Evolutionary conservation across 2,797 vertebrate genomes (phyloP).

Genomic region (Brachyalestes nurse): DNA sequence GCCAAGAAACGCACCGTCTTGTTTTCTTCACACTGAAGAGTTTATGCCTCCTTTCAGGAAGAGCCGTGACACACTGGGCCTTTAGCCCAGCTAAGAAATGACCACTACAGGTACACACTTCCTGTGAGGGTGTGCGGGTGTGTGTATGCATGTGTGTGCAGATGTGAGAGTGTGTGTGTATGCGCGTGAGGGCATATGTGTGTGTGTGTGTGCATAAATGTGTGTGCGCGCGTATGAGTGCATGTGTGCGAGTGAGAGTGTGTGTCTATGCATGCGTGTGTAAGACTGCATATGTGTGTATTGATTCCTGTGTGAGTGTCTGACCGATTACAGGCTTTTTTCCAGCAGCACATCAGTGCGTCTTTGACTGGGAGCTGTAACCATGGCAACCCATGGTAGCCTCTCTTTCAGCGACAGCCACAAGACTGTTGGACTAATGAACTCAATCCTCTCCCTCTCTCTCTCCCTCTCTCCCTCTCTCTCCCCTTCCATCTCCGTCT

Average conservation of each 20-base stretch:
- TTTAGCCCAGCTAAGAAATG: neutral
- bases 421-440: slow-evolving; percentile 46
- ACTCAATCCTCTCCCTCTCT: slow-evolving; percentile 6
- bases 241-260: too few relatives aligned
- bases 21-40: neutral
- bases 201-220: too few relatives aligned
- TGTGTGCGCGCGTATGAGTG: too few relatives aligned
- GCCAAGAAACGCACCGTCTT: neutral
- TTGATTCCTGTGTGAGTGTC: slow-evolving; percentile 16
- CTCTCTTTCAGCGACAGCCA: slow-evolving; percentile 36
- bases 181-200: neutral
- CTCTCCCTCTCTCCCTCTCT: slow-evolving; percentile 21
- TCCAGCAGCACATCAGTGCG: slow-evolving; percentile 5
- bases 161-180: too few relatives aligned
- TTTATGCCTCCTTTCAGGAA: neutral
- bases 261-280: too few relatives aligned
- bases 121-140: neutral
- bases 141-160: neutral
- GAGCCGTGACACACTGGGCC: neutral
- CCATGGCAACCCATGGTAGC: slow-evolving; percentile 52
- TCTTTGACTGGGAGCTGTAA: slow-evolving; percentile 32
- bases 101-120: neutral
- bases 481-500: slow-evolving; percentile 10
- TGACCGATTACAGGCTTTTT: slow-evolving; percentile 36
- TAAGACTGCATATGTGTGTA: neutral